Evolutionary conservation across 2,888 invertebrate species (phyloP).

Genomic region (Scaptomyza reducta): DNA sequence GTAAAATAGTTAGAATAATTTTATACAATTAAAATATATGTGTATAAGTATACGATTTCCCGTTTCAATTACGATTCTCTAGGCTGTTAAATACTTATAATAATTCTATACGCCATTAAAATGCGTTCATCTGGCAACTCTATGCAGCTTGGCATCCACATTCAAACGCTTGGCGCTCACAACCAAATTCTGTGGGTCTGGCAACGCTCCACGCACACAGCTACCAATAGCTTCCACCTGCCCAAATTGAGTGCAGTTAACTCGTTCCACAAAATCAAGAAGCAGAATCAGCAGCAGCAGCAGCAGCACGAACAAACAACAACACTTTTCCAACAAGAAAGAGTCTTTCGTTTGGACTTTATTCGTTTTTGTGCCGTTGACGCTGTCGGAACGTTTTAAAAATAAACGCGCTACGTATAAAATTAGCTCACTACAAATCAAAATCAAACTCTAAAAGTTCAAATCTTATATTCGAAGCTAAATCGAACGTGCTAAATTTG

Average conservation of each 20-base stretch:
- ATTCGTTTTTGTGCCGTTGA: slow-evolving; percentile 77
- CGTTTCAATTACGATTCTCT: too few species aligned
- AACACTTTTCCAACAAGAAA: slow-evolving; percentile 47
- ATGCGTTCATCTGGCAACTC: neutral
- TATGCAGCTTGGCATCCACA: neutral
- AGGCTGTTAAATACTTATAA: too few species aligned
- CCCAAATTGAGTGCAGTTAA: slow-evolving; percentile 39
- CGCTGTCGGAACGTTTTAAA: slow-evolving; percentile 72
- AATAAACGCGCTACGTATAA: slow-evolving; percentile 64
- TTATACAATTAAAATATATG: neutral
- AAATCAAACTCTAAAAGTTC: slow-evolving; percentile 25
- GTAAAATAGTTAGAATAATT: slow-evolving; percentile 73
- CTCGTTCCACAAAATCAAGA: slow-evolving; percentile 37
- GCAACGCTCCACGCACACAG: slow-evolving; percentile 15
- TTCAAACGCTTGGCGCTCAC: neutral
- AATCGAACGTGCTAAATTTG: slow-evolving; percentile 14
- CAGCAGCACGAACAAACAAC: slow-evolving; percentile 32
- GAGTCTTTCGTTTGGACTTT: slow-evolving; percentile 62
- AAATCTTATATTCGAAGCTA: slow-evolving; percentile 25
- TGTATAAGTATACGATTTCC: too few species aligned
- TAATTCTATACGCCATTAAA: neutral
- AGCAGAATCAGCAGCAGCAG: slow-evolving; percentile 42
- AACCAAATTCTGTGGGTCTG: slow-evolving; percentile 9
- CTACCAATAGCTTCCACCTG: slow-evolving; percentile 23
- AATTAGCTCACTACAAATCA: slow-evolving; percentile 42